phyloP scores from a whole-genome alignment of 2,797 vertebrate genomes.

The Tiaroga cobitis region DNA sequence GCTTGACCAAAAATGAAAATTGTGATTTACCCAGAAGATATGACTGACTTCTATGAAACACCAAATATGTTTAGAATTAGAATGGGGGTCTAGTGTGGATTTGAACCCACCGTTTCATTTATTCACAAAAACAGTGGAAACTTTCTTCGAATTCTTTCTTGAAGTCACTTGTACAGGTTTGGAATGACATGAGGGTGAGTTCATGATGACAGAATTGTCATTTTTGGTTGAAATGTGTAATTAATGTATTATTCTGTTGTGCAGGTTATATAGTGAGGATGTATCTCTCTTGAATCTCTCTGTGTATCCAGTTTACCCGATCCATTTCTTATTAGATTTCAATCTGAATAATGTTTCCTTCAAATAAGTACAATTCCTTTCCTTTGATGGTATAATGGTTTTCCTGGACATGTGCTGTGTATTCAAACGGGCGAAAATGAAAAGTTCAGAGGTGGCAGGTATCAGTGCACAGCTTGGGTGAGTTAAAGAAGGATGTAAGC shows the following conservation, averaged over 20 bases:
- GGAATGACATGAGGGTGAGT: not conserved
- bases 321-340: not conserved
- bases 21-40: not conserved
- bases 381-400: constrained; percentile 7
- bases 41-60: not conserved
- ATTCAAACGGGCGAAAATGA: constrained; percentile 17
- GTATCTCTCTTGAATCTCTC: not conserved
- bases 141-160: not conserved
- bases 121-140: not conserved
- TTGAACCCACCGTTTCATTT: not conserved
- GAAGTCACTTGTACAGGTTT: not conserved
- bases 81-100: not conserved
- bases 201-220: not conserved
- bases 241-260: not conserved
- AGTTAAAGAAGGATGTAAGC: not conserved
- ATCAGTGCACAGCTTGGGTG: constrained; percentile 14
- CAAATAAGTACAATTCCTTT: not conserved
- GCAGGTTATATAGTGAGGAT: not conserved
- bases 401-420: not conserved
- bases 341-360: constrained; percentile 20
- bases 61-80: not conserved
- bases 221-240: not conserved
- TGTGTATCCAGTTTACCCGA: not conserved
- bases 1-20: not conserved
- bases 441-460: constrained; percentile 1